Evolutionary conservation across 2,113 vertebrate genomes (phyloP).

Genomic region (Phaethon lepturus): DNA sequence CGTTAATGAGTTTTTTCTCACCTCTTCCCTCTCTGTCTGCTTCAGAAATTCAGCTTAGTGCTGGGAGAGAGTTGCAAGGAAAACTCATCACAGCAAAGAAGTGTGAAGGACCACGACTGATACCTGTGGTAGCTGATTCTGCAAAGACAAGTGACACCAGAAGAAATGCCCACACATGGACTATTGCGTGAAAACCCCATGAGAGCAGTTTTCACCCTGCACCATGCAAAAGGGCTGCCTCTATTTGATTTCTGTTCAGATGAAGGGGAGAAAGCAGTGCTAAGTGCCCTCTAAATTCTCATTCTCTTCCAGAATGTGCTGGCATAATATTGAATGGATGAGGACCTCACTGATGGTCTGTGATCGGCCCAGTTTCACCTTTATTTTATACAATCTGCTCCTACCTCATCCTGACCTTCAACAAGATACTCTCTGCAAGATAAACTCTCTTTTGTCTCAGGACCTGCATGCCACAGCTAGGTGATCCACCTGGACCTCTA

Average conservation of each 20-base stretch:
- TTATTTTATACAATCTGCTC: not conserved
- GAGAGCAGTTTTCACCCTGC: not conserved
- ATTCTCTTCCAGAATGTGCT: not conserved
- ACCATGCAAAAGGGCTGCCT: not conserved
- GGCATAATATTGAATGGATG: not conserved
- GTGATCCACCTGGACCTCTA: not conserved
- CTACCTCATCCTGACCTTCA: not conserved
- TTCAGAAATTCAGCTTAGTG: not conserved
- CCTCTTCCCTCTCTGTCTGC: not conserved
- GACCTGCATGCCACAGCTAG: not conserved
- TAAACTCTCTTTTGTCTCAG: not conserved
- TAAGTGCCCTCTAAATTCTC: not conserved
- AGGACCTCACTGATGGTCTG: not conserved
- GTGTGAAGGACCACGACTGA: not conserved
- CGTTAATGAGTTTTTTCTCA: not conserved
- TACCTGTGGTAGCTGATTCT: not conserved
- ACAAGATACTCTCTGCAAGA: not conserved
- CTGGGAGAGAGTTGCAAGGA: not conserved
- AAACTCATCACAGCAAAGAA: not conserved
- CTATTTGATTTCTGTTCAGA: not conserved
- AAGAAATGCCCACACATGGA: not conserved
- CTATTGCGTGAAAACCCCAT: not conserved
- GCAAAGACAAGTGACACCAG: not conserved
- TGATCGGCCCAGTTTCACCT: not conserved
- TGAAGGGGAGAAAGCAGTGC: not conserved